phyloP scores from a whole-genome alignment of 2,888 invertebrate species.

The Rapana venosa region DNA sequence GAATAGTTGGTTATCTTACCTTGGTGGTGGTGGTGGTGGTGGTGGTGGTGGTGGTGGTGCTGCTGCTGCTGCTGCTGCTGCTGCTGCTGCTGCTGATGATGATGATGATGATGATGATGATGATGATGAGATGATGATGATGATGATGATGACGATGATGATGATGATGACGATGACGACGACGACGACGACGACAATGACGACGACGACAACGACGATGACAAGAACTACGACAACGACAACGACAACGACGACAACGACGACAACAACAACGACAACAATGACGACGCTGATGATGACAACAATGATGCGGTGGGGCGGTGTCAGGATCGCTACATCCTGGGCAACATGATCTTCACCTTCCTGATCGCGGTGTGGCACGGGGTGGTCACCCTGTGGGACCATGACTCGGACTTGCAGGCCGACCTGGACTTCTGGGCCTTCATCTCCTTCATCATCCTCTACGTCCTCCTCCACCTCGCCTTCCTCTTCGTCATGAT shows the following conservation, averaged over 20 bases:
- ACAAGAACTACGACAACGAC: too few relatives aligned
- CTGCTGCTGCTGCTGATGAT: background rate
- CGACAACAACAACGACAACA: too few relatives aligned
- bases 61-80: conserved; percentile 15
- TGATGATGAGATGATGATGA: too few relatives aligned
- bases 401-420: conserved; percentile 51
- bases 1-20: too few relatives aligned
- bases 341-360: conserved; percentile 72
- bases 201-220: too few relatives aligned
- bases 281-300: too few relatives aligned
- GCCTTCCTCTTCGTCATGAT: conserved; percentile 64
- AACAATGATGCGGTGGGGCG: background rate
- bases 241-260: too few relatives aligned
- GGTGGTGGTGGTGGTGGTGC: background rate
- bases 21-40: background rate
- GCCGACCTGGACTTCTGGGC: conserved; percentile 63
- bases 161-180: too few relatives aligned
- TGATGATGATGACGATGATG: too few relatives aligned
- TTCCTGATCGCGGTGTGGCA: conserved; percentile 75
- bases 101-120: too few relatives aligned
- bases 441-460: conserved; percentile 63
- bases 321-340: conserved; percentile 71
- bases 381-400: conserved; percentile 67
- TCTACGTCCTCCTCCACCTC: conserved; percentile 67
- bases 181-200: too few relatives aligned